Conservation (phyloP, 2,888 invertebrate species). For the Endomychus coccineus region DNA sequence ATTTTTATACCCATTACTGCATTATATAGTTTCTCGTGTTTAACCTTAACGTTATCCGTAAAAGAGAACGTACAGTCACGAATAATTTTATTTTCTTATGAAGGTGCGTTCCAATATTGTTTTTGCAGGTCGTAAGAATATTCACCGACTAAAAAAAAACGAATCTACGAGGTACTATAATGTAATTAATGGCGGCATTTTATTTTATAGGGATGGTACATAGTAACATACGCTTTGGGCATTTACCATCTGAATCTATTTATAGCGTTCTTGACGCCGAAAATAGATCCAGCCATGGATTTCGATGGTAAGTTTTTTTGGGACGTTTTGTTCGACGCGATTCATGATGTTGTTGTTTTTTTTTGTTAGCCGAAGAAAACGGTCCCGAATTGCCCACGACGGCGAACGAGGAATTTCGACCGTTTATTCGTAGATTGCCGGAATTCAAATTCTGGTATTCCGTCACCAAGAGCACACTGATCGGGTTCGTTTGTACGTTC, state of each 20-base stretch:
- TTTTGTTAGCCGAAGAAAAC: conserved; percentile 57
- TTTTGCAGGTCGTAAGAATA: too few species aligned
- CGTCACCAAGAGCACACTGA: conserved; percentile 85
- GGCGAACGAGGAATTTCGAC: conserved; percentile 95
- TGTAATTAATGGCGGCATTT: too few species aligned
- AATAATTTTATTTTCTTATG: too few species aligned
- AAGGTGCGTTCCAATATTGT: too few species aligned
- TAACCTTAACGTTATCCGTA: too few species aligned
- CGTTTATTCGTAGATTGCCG: conserved; percentile 92
- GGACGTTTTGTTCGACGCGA: conserved; percentile 3
- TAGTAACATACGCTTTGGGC: conserved; percentile 96
- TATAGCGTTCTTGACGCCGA: conserved; percentile 99
- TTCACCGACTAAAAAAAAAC: too few species aligned
- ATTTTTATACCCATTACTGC: too few species aligned
- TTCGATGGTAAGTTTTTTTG: conserved; percentile 64
- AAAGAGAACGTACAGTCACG: too few species aligned
- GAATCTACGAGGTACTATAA: too few species aligned
- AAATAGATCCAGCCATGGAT: conserved; percentile 96
- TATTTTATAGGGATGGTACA: conserved; percentile 92
- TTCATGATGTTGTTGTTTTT: conserved; percentile 4
- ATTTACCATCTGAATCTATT: conserved; percentile 99
- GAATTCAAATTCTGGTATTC: conserved; percentile 99
- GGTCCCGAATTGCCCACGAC: conserved; percentile 93
- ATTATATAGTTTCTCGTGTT: too few species aligned
- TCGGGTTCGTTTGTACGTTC: conserved; percentile 88